Conservation (phyloP, 1,140 invertebrate genomes). For the Halesus radiatus region DNA sequence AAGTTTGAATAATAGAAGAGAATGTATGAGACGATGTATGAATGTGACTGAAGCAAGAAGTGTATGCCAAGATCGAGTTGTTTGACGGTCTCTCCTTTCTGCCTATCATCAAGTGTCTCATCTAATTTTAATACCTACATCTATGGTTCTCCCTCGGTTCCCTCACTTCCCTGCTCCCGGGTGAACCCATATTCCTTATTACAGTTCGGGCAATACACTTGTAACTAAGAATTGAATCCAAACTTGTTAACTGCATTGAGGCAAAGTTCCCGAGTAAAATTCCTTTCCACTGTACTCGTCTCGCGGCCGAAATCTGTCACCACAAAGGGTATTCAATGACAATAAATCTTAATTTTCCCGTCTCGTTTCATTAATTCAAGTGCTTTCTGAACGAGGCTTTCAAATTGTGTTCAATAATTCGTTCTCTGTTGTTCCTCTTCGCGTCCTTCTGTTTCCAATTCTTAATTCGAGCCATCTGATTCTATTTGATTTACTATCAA, state of each 20-base stretch:
- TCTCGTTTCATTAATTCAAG: conserved; percentile 1
- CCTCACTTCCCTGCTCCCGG: not conserved
- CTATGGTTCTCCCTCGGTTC: not conserved
- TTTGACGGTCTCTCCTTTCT: too few relatives aligned
- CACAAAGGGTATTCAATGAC: not conserved
- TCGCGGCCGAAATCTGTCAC: not conserved
- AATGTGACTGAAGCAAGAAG: too few relatives aligned
- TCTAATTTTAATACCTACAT: too few relatives aligned
- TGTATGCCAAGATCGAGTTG: too few relatives aligned
- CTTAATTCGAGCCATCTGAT: too few relatives aligned
- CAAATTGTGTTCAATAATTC: too few relatives aligned
- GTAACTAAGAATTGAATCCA: not conserved
- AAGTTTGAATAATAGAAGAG: too few relatives aligned
- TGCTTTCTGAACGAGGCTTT: not conserved
- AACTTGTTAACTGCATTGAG: conserved; percentile 1
- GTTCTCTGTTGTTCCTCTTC: too few relatives aligned
- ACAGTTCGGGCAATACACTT: not conserved
- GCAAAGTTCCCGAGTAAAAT: not conserved
- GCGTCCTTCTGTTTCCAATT: too few relatives aligned
- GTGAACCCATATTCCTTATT: not conserved
- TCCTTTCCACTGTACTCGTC: not conserved
- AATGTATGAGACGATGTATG: too few relatives aligned
- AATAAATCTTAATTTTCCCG: conserved; percentile 7
- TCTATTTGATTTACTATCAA: too few relatives aligned
- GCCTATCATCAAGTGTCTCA: too few relatives aligned